Conservation (phyloP, 2,113 vertebrate species). For the Ptilonorhynchus violaceus region DNA sequence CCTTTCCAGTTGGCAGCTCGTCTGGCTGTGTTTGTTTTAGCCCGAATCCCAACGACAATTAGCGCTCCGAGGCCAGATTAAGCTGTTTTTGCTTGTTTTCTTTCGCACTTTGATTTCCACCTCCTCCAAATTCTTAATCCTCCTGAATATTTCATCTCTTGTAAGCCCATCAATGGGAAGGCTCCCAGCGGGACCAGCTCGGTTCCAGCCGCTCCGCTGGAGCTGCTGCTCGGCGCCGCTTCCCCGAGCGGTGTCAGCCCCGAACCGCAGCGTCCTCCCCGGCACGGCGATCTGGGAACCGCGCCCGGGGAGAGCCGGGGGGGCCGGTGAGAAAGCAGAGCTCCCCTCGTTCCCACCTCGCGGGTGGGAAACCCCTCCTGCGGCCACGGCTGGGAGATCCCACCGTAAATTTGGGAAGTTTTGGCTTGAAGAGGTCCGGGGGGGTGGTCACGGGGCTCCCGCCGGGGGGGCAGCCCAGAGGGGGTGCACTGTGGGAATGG, state of each 20-base stretch:
- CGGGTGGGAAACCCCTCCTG: background rate
- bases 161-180: background rate
- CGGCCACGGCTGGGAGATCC: accelerated
- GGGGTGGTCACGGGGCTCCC: background rate
- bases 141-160: constrained; percentile 47
- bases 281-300: background rate
- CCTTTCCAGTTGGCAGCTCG: background rate
- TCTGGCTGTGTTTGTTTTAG: constrained; percentile 8
- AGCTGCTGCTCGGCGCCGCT: background rate
- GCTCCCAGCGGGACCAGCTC: background rate
- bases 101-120: constrained; percentile 41
- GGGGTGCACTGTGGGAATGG: accelerated
- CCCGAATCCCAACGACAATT: background rate
- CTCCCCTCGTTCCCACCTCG: background rate
- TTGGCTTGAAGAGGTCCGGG: accelerated
- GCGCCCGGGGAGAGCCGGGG: background rate
- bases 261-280: background rate
- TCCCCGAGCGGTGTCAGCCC: background rate
- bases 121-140: constrained; percentile 54
- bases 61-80: background rate
- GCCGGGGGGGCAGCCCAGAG: accelerated
- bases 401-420: accelerated
- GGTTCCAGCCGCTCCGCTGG: background rate
- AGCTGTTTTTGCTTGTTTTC: constrained; percentile 43
- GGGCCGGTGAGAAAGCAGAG: background rate